Conservation (phyloP, 1,140 invertebrate genomes). For the Macrocentrus cingulum region DNA sequence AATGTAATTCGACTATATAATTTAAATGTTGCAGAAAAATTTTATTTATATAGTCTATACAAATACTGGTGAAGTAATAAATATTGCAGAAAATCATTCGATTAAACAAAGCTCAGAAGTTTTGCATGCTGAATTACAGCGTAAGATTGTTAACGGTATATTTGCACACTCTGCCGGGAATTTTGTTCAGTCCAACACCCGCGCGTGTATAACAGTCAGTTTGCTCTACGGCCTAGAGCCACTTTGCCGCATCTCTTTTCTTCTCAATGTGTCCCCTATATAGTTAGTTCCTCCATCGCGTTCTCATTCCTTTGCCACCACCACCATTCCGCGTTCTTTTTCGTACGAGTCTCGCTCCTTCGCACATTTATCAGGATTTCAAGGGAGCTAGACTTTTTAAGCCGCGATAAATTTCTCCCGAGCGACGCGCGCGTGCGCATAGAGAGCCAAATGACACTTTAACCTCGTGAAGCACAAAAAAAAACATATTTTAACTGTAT, state of each 20-base stretch:
- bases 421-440: conserved; percentile 29
- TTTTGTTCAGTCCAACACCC: conserved; percentile 9
- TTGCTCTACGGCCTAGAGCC: conserved; percentile 55
- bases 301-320: conserved; percentile 11
- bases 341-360: conserved; percentile 39
- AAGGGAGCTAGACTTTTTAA: conserved; percentile 59
- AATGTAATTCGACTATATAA: background rate
- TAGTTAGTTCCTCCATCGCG: conserved; percentile 19
- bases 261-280: conserved; percentile 8
- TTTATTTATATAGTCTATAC: background rate
- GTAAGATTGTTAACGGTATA: conserved; percentile 26
- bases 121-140: background rate
- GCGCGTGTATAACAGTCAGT: conserved; percentile 35
- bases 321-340: conserved; percentile 27
- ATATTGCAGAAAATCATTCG: background rate
- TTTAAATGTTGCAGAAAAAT: background rate
- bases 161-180: conserved; percentile 24
- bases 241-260: conserved; percentile 32
- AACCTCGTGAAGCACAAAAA: conserved; percentile 36
- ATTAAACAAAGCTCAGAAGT: conserved; percentile 16
- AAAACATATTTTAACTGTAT: conserved; percentile 9
- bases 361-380: conserved; percentile 60
- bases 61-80: background rate
- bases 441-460: conserved; percentile 34
- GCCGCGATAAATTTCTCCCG: conserved; percentile 55